These are phyloP conservation scores for Apostichopus parvimensis DNA, from an alignment of 35 echinoderm and acorn worm genomes.

Conservation along the genomic window DNA sequence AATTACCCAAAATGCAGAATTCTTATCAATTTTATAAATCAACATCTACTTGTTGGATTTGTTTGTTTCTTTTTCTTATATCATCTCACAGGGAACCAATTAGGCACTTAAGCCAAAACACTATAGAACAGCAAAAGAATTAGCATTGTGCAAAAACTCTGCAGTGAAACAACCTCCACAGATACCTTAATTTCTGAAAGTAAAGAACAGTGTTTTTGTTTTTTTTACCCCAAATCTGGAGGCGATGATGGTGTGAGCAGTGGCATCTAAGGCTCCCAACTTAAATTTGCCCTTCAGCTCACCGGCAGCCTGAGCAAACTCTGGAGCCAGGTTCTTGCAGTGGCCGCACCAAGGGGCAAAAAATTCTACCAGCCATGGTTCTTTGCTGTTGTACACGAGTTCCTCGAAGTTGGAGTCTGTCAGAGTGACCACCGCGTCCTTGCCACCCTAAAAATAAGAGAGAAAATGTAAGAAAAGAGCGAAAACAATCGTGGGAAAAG, in stretches of 20 bases:
- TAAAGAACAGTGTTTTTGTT: no score
- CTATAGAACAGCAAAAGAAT: no score
- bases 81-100: no score
- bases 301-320: slow-evolving; percentile 80
- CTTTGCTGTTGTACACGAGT: slow-evolving; percentile 68
- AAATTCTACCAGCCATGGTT: slow-evolving; percentile 92
- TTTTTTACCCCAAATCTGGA: slow-evolving; percentile 65
- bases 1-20: no score
- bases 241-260: slow-evolving; percentile 71
- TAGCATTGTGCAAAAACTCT: no score
- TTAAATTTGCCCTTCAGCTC: slow-evolving; percentile 92
- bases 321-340: slow-evolving; percentile 82
- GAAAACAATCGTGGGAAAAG: background rate
- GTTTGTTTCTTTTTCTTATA: no score
- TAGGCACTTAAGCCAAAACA: no score
- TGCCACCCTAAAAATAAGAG: slow-evolving; percentile 53
- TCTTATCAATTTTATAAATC: no score
- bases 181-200: no score
- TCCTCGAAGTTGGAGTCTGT: slow-evolving; percentile 97
- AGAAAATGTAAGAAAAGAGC: background rate
- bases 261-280: slow-evolving; percentile 91
- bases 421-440: slow-evolving; percentile 74
- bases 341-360: slow-evolving; percentile 99
- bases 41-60: no score
- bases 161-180: no score